Base-by-base conservation (phyloP, 2,797 vertebrate species). In the Poeciliopsis presidionis region DNA sequence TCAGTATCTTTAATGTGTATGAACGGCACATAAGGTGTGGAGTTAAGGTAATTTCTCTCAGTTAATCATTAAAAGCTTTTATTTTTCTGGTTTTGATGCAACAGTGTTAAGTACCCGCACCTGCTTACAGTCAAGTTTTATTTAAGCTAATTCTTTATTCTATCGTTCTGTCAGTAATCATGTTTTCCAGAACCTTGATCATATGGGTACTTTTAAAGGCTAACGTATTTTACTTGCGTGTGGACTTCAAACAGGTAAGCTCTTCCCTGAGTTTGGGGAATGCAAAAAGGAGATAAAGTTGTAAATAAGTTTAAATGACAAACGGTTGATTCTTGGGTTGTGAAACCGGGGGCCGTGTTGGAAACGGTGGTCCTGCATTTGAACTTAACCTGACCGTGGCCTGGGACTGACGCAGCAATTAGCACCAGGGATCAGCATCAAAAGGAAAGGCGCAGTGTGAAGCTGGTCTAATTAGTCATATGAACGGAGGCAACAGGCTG, bases 401-500 rank as follows among this genome's bases (percentile, higher is more conserved):
- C 90, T 84, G 89, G 90, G 95, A 96, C 91, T 92, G 94, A 97
- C 92, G 95, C 94, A 94, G 96, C 96, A 97, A 98, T 98, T 98
- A 98, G 96, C 94, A 95, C 95, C 93, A 93, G 91, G 90, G 96
- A 93, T 96, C 95, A 93, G 96, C 97, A 95, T 98, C 97, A 98
- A 97, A 97, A 96, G 97, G 96, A 96, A 95, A 93, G 92, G 95
- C 96, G 53, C 97, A 97, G 97, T 97, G 82, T 97, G 98, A 96
- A 95, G 97, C 93, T 96, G 86, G 93, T 96, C 96, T 99, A 98
- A 99, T 99, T 99, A 98, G 97, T 99, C 97, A 98, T 99, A 99
- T 99, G 97, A 98, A 97, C 96, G 4, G 95, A 96, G 96, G 91
- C 90, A 88, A 84, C 82, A 95, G 94, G 96, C 96, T 94, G 92